A percentile compares a stretch with the other conserved stretches of the same genome.
Conservation (phyloP, 2,797 vertebrate genomes). For the Poeciliopsis paucimaculata region DNA sequence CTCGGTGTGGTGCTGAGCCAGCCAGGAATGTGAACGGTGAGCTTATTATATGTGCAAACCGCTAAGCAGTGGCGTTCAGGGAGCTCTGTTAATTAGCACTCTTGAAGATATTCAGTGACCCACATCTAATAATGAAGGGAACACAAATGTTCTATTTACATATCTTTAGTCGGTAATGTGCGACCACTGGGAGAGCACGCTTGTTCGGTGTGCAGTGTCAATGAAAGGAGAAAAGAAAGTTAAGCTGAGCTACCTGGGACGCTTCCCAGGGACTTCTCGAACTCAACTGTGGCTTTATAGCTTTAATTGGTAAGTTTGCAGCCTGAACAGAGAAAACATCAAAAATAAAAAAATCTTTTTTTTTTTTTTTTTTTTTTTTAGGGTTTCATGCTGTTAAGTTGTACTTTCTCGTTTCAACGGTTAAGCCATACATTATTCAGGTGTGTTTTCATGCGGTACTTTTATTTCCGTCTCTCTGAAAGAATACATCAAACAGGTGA, state of each 20-base stretch:
- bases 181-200: constrained; percentile 67
- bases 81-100: constrained; percentile 76
- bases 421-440: neutral
- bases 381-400: constrained; percentile 2
- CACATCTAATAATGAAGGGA: constrained; percentile 79
- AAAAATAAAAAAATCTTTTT: neutral
- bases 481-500: neutral
- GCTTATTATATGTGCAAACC: constrained; percentile 48
- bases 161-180: constrained; percentile 77
- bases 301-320: constrained; percentile 35
- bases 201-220: constrained; percentile 57
- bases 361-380: constrained; percentile 12
- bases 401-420: neutral
- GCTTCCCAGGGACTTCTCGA: constrained; percentile 48
- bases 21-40: constrained; percentile 42
- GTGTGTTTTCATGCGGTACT: neutral
- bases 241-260: constrained; percentile 49
- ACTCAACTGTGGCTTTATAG: constrained; percentile 38
- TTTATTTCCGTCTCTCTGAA: neutral
- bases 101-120: constrained; percentile 77
- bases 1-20: constrained; percentile 40
- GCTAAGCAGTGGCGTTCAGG: constrained; percentile 58
- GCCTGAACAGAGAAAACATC: constrained; percentile 41
- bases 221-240: constrained; percentile 56
- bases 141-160: constrained; percentile 79